Conservation (phyloP, 2,888 invertebrate species). For the Plebejus argus region DNA sequence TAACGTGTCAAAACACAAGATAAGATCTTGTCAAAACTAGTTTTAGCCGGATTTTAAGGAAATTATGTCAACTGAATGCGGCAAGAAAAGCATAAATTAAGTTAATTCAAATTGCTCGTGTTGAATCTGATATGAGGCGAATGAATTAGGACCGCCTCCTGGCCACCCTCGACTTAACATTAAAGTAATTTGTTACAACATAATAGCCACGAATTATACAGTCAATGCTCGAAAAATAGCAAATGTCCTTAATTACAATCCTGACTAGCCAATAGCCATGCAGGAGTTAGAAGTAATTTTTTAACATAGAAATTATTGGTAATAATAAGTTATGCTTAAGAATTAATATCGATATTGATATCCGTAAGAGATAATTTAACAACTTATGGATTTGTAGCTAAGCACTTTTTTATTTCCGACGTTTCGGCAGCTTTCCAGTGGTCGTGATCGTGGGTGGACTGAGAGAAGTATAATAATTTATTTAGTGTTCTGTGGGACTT, state of each 20-base stretch:
- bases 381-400: no score
- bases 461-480: no score
- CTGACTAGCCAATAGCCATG: neutral
- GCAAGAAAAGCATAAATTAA: slow-evolving; percentile 29
- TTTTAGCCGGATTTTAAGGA: slow-evolving; percentile 7
- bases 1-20: slow-evolving; percentile 19
- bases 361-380: no score
- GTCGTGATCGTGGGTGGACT: no score
- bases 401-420: no score
- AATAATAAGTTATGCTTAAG: no score
- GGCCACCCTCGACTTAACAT: slow-evolving; percentile 29
- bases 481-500: no score
- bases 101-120: slow-evolving; percentile 31
- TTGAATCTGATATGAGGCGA: slow-evolving; percentile 27
- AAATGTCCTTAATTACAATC: slow-evolving; percentile 9
- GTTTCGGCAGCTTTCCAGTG: no score
- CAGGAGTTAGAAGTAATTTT: neutral
- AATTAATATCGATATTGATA: no score
- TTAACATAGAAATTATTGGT: no score
- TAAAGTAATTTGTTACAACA: slow-evolving; percentile 30
- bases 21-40: slow-evolving; percentile 26
- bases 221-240: slow-evolving; percentile 23
- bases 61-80: slow-evolving; percentile 21
- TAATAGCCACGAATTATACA: slow-evolving; percentile 29
- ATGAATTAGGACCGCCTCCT: slow-evolving; percentile 25